Conservation (phyloP, 2,888 invertebrate species). For the Gonocerus acuteangulatus region DNA sequence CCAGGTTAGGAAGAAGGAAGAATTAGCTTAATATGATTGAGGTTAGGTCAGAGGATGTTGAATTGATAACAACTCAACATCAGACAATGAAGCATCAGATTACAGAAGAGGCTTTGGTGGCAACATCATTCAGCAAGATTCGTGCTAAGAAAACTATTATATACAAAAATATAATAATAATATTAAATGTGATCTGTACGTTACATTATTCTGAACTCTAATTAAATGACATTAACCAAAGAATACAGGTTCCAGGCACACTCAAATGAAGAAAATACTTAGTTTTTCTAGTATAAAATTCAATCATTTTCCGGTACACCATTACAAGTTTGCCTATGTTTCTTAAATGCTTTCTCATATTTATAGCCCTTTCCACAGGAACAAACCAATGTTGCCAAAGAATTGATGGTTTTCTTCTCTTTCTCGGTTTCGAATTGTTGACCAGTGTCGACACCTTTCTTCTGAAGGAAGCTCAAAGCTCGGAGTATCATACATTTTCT, state of each 20-base stretch:
- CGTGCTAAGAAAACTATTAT: too few species aligned
- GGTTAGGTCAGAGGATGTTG: too few species aligned
- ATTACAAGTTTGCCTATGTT: constrained; percentile 6
- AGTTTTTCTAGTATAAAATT: neutral
- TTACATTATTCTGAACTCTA: too few species aligned
- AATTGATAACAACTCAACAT: too few species aligned
- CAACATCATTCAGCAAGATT: too few species aligned
- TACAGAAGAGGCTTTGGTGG: too few species aligned
- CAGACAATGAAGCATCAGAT: too few species aligned
- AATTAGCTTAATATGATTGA: too few species aligned
- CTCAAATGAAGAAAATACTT: neutral
- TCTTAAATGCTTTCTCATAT: constrained; percentile 18
- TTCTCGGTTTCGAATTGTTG: constrained; percentile 2
- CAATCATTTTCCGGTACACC: neutral
- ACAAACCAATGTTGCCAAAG: constrained; percentile 9
- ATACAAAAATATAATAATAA: too few species aligned
- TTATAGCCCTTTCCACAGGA: constrained; percentile 23
- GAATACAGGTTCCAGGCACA: neutral
- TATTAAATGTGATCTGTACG: too few species aligned
- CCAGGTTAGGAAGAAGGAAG: too few species aligned
- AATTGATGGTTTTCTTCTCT: neutral
- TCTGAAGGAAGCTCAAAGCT: constrained; percentile 12
- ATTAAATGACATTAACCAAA: neutral
- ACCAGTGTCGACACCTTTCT: constrained; percentile 1
- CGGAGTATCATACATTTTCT: constrained; percentile 43